Evolutionary conservation across 2,113 vertebrate species (phyloP), one percentile per base, ranked within the genome.

Genomic region (Chaenogobius annularis): DNA sequence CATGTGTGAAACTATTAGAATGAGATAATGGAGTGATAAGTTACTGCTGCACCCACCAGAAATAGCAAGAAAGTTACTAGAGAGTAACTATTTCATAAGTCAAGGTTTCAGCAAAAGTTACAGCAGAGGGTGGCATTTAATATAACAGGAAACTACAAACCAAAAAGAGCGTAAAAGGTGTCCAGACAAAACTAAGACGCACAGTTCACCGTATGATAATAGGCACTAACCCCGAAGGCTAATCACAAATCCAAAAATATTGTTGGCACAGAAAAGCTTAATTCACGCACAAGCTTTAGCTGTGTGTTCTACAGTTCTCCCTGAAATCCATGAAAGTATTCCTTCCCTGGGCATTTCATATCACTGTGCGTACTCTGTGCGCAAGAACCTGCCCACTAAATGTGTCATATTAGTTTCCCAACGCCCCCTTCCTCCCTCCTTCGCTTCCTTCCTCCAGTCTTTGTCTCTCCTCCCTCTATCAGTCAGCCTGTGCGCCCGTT

Each of bases 401-500:
- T 68, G 77, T 82, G 69, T 73, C 76, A 55, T 44, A 85, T 75
- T 37, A 62, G 72, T 43, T 72, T 69, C 50, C 35, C 44, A 66
- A 86, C 84, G 81, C 85, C 81, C 82, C 83, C 79, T 68, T 46
- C 7, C 62, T 72, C 69, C 78, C 72, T 74, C 79, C 58, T 31
- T 61, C 14, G 72, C 70, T 59, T 73, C 54, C 48, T 52, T 58
- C 70, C 67, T 58, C 59, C 70, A 69, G 68, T 58, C 75, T 70
- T 69, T 77, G 74, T 87, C 79, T 80, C 83, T 84, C 81, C 84
- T 75, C 81, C 82, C 82, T 87, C 89, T 85, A 85, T 78, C 89
- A 81, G 79, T 86, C 84, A 84, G 89, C 90, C 90, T 78, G 85
- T 80, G 89, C 88, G 74, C 84, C 73, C 81, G 88, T 78, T 85